Evolutionary conservation across 2,113 vertebrate genomes (phyloP), one percentile per base, ranked within the genome.

Genomic region (Gopherus flavomarginatus): DNA sequence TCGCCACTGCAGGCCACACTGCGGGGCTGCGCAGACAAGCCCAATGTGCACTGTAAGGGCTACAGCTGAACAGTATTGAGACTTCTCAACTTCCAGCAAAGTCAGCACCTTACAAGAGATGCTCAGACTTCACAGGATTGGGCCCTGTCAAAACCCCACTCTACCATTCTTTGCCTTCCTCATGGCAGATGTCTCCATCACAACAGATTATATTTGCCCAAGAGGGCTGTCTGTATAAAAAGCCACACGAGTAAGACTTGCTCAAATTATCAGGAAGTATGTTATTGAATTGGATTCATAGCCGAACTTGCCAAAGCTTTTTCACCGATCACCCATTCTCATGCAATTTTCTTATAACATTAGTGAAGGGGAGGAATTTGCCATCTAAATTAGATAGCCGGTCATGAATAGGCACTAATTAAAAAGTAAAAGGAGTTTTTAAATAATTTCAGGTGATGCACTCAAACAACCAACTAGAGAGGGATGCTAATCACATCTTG

Each of bases 371-470:
- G 83, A 93, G 85, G 85, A n/a, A 59, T 83, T 86, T 92, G 52
- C 87, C 90, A 69, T 93, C 83, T 92, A 93, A 27, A 85, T 82
- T 93, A 81, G 69, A 13, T 1, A 53, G 83, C 96, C 47, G 89
- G 56, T 78, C 16, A 0, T 13, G 90, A 86, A 31, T n/a, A 93
- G 92, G 52, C 47, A 77, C 31, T 96, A 77, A 53, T 87, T 26
- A 62, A 87, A 92, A 96, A 2, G 52, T 93, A 94, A 95, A 96
- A 44, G 6, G 62, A 80, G 86, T 72, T 22, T 94, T 54, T 95
- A 38, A 54, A 69, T 65, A 52, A 65, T 79, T 54, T 97, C 80
- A 97, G 95, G 91, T 90, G 97, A 97, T 90, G 96, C 80, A 94
- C 91, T 50, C 85, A 95, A 92, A 93, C 96, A 1, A 52, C 8